phyloP scores from a whole-genome alignment of 2,888 invertebrate species.

The Ceratothoa steindachneri region DNA sequence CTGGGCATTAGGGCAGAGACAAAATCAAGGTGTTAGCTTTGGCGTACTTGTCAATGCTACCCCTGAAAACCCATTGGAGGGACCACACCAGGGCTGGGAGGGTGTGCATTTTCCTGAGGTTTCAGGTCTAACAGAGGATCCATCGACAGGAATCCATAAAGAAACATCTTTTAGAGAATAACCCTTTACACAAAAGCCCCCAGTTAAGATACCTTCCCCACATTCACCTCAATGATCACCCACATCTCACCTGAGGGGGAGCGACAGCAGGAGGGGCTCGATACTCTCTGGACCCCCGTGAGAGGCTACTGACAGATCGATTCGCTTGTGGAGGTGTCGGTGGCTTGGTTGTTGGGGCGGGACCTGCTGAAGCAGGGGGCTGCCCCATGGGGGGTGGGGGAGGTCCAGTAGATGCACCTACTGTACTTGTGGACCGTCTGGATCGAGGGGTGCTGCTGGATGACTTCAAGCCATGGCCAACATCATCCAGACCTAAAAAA shows the following conservation, averaged over 20 bases:
- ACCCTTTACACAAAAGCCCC: no score
- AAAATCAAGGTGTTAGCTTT: no score
- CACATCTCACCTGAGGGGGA: slow-evolving; percentile 92
- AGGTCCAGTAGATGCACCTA: background rate
- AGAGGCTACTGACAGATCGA: slow-evolving; percentile 58
- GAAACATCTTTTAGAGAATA: no score
- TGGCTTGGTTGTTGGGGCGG: slow-evolving; percentile 90
- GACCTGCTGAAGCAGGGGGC: slow-evolving; percentile 59
- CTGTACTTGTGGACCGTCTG: slow-evolving; percentile 19
- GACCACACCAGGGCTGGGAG: no score
- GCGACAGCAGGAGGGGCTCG: slow-evolving; percentile 94
- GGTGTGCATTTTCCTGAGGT: no score
- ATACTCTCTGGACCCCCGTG: slow-evolving; percentile 70
- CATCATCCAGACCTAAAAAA: slow-evolving; percentile 74
- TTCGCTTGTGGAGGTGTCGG: slow-evolving; percentile 84
- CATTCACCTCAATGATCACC: no score
- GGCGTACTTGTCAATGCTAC: no score
- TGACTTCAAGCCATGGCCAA: slow-evolving; percentile 75
- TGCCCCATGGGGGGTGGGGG: background rate
- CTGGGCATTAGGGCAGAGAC: no score
- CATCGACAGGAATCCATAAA: no score
- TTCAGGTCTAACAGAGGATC: no score
- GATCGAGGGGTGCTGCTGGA: slow-evolving; percentile 34
- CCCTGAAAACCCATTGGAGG: no score
- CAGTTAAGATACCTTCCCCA: no score